A percentile compares a stretch with the other conserved stretches of the same genome.
Evolutionary conservation across 92 coral and sea anemone species (phyloP).

Genomic region (Parazoanthus swiftii): DNA sequence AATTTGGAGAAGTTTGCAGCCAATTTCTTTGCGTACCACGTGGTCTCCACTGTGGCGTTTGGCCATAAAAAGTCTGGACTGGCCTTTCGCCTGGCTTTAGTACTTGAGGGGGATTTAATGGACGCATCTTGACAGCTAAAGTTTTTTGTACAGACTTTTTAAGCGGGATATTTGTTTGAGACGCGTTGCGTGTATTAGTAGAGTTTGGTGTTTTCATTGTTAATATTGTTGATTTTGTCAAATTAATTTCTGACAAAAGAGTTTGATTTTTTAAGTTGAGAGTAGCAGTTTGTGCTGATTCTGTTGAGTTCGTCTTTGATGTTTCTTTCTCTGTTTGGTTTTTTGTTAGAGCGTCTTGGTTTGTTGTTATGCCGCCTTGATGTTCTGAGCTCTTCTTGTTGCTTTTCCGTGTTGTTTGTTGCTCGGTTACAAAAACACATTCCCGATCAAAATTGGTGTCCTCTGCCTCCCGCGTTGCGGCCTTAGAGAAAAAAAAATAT

Average conservation of each 20-base stretch:
- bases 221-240: constrained; percentile 25
- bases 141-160: neutral
- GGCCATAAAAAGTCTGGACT: neutral
- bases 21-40: neutral
- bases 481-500: constrained; percentile 42
- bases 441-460: constrained; percentile 74
- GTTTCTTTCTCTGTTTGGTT: constrained; percentile 1
- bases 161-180: no score
- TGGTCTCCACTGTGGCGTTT: neutral
- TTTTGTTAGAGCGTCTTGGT: constrained; percentile 26
- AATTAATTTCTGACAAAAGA: neutral
- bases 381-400: constrained; percentile 12
- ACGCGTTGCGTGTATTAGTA: neutral
- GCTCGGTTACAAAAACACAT: constrained; percentile 72
- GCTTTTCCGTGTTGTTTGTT: constrained; percentile 34
- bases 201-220: neutral
- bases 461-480: constrained; percentile 65
- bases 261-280: neutral
- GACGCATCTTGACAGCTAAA: neutral
- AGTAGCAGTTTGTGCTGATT: neutral
- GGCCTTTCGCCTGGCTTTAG: neutral
- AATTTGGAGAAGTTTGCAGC: neutral
- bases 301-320: neutral
- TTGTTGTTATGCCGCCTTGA: constrained; percentile 39
- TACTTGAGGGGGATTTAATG: neutral